Percentiles rank a stretch among this genome's conserved stretches.
These are phyloP conservation scores for Pogonomyrmex barbatus DNA, from an alignment of 1,140 invertebrate species.

Conservation along the genomic window DNA sequence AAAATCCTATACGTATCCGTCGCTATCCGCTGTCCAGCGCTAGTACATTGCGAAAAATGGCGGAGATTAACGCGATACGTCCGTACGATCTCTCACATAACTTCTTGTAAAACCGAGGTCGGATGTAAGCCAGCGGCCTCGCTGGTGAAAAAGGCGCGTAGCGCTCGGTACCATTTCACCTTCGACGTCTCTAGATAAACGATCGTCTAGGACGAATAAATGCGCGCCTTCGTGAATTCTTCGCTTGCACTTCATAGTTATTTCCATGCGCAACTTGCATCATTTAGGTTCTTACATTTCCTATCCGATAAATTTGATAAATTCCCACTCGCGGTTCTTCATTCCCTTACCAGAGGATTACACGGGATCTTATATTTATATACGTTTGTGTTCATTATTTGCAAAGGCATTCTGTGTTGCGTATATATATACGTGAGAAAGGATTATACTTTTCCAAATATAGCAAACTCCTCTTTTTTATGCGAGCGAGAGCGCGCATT, in stretches of 20 bases:
- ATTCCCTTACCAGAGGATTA: conserved; percentile 8
- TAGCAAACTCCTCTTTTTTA: not conserved
- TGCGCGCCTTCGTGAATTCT: conserved; percentile 56
- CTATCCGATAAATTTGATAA: not conserved
- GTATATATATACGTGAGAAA: too few relatives aligned
- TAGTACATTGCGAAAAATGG: conserved; percentile 69
- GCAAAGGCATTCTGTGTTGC: not conserved
- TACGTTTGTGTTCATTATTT: not conserved
- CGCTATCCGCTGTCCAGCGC: conserved; percentile 18
- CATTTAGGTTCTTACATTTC: not conserved
- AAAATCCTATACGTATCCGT: conserved; percentile 54
- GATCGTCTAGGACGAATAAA: conserved; percentile 54
- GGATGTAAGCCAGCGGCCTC: conserved; percentile 9
- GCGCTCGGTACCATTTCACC: conserved; percentile 52
- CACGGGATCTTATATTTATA: not conserved
- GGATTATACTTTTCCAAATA: conserved; percentile 6
- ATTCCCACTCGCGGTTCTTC: not conserved
- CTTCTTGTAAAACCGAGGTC: conserved; percentile 68
- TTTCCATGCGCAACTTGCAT: conserved; percentile 13
- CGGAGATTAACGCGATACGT: conserved; percentile 70
- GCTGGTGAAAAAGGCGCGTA: conserved; percentile 56
- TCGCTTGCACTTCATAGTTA: conserved; percentile 59
- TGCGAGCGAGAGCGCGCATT: conserved; percentile 3
- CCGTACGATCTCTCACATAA: conserved; percentile 70
- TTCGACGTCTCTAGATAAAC: conserved; percentile 62